phyloP scores from a whole-genome alignment of 1,140 invertebrate genomes.

The Calephelis nemesis region DNA sequence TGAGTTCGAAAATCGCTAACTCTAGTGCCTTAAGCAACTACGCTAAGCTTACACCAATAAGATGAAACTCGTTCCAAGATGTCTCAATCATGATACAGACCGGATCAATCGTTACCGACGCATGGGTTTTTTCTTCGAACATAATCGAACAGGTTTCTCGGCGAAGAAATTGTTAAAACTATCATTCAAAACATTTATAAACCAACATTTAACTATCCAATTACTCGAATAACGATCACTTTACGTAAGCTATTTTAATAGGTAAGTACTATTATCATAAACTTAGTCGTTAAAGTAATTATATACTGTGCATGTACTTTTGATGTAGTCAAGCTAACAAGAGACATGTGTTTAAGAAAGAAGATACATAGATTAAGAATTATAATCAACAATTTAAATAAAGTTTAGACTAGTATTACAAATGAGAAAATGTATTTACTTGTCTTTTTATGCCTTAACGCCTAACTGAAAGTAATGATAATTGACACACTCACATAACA shows the following conservation, averaged over 20 bases:
- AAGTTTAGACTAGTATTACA: too few species aligned
- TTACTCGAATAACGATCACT: slow-evolving; percentile 2
- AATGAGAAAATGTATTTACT: too few species aligned
- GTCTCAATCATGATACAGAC: slow-evolving; percentile 70
- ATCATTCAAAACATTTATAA: slow-evolving; percentile 43
- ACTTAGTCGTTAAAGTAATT: not conserved
- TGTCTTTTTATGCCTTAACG: too few species aligned
- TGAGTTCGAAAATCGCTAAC: slow-evolving; percentile 24
- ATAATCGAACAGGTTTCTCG: slow-evolving; percentile 59
- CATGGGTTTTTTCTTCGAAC: slow-evolving; percentile 64
- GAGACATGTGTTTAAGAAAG: too few species aligned
- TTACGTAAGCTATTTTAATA: not conserved
- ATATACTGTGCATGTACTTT: not conserved
- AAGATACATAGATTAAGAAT: too few species aligned
- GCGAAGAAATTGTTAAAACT: slow-evolving; percentile 48
- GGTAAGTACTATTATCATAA: not conserved
- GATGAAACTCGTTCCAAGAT: slow-evolving; percentile 71
- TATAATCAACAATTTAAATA: too few species aligned
- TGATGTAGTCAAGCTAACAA: too few species aligned
- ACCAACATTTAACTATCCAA: not conserved
- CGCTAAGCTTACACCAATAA: slow-evolving; percentile 44
- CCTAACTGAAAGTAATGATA: too few species aligned
- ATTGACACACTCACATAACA: too few species aligned
- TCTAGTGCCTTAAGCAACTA: slow-evolving; percentile 29
- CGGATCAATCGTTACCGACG: slow-evolving; percentile 68